These are phyloP conservation scores for Spodoptera littoralis DNA, from an alignment of 2,888 invertebrate species.

Conservation along the genomic window DNA sequence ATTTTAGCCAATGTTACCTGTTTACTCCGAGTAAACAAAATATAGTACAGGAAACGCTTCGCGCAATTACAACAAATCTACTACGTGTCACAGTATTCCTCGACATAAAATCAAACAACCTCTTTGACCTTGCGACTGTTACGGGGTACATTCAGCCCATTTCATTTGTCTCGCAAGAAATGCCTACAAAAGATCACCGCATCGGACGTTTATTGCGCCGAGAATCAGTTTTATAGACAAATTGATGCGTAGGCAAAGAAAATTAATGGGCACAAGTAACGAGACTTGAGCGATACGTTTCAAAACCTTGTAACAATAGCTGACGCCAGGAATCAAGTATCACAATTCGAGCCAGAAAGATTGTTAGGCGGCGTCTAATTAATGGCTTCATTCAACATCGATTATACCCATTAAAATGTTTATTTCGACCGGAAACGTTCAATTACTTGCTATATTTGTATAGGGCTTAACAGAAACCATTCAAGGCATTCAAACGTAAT, in stretches of 20 bases:
- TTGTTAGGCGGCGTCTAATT: constrained; percentile 48
- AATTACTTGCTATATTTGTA: constrained; percentile 44
- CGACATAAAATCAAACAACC: constrained; percentile 53
- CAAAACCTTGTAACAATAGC: constrained; percentile 40
- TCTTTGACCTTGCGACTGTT: constrained; percentile 50
- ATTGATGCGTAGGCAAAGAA: constrained; percentile 61
- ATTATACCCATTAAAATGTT: constrained; percentile 37
- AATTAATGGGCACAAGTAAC: constrained; percentile 55
- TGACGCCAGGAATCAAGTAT: constrained; percentile 26
- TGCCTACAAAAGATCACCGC: constrained; percentile 57
- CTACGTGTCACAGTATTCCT: constrained; percentile 34
- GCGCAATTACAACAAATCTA: constrained; percentile 36
- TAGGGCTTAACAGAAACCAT: constrained; percentile 27
- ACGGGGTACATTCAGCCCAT: constrained; percentile 42
- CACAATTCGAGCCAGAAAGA: constrained; percentile 42
- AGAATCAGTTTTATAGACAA: constrained; percentile 55
- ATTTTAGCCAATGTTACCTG: too few relatives aligned
- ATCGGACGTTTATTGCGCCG: constrained; percentile 55
- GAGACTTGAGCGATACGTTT: constrained; percentile 47
- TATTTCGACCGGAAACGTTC: constrained; percentile 43
- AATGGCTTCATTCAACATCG: constrained; percentile 47
- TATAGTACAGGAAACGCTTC: constrained; percentile 21
- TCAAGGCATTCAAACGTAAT: constrained; percentile 14
- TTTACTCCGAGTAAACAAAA: constrained; percentile 25
- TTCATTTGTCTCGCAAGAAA: constrained; percentile 51